A percentile compares a stretch with the other conserved stretches of the same genome.
Evolutionary conservation across 2,113 vertebrate genomes (phyloP).

Genomic region (Catagonus wagneri): DNA sequence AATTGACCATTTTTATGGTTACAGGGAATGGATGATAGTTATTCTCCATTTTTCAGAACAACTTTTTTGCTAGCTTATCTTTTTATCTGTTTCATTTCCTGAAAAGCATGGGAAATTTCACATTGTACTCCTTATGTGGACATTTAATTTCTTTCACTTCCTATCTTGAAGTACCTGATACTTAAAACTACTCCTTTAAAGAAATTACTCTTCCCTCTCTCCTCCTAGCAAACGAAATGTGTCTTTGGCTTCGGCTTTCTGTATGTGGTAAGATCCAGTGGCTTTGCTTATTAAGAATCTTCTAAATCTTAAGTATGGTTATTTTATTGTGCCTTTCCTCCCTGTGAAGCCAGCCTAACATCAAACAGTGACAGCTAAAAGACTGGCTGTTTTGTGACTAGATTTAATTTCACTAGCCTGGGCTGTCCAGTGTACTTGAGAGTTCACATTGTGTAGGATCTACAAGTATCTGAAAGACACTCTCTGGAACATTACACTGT

Average conservation of each 20-base stretch:
- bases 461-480: neutral
- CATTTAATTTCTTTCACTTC: neutral
- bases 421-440: neutral
- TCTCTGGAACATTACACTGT: neutral
- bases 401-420: neutral
- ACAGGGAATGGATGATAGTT: neutral
- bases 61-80: neutral
- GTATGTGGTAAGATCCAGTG: neutral
- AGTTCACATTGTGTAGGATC: neutral
- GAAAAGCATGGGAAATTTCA: neutral
- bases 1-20: neutral
- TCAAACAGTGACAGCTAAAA: neutral
- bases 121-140: neutral
- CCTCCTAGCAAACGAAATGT: neutral
- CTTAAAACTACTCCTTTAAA: neutral
- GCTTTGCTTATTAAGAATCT: neutral
- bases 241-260: neutral
- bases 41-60: neutral
- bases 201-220: neutral
- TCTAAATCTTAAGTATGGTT: neutral
- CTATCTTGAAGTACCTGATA: neutral
- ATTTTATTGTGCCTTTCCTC: neutral
- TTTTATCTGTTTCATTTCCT: constrained; percentile 9
- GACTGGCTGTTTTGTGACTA: neutral
- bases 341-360: neutral